Conservation (phyloP, 2,888 invertebrate genomes). For the Lagria hirta region DNA sequence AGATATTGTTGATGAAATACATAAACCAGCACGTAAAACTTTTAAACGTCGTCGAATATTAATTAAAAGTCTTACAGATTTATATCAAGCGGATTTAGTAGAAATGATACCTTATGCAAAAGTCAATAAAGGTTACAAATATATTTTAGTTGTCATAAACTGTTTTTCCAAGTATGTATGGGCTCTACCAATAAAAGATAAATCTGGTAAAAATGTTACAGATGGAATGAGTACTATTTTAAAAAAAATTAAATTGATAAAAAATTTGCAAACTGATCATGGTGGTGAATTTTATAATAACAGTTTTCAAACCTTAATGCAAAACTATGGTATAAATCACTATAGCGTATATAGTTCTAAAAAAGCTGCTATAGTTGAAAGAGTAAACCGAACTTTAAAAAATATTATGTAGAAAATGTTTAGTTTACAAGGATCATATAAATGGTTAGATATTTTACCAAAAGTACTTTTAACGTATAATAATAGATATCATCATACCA, state of each 20-base stretch:
- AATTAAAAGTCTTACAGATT: slow-evolving; percentile 13
- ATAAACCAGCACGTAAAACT: slow-evolving; percentile 15
- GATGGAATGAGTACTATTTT: slow-evolving; percentile 9
- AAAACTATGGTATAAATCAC: slow-evolving; percentile 35
- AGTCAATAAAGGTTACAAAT: slow-evolving; percentile 10
- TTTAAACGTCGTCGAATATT: slow-evolving; percentile 10
- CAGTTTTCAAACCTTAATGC: slow-evolving; percentile 35
- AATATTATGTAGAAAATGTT: neutral
- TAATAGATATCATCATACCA: slow-evolving; percentile 7
- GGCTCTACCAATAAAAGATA: slow-evolving; percentile 14
- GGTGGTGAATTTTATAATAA: slow-evolving; percentile 41
- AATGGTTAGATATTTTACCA: slow-evolving; percentile 2
- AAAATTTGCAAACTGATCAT: slow-evolving; percentile 34
- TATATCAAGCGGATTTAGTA: slow-evolving; percentile 16
- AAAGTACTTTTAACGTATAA: slow-evolving; percentile 3
- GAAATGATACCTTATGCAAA: slow-evolving; percentile 9
- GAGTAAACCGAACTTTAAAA: slow-evolving; percentile 22
- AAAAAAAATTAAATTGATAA: slow-evolving; percentile 6
- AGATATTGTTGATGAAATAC: slow-evolving; percentile 11
- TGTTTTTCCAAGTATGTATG: slow-evolving; percentile 13
- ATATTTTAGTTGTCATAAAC: slow-evolving; percentile 10
- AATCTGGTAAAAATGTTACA: slow-evolving; percentile 11
- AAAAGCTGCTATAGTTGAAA: slow-evolving; percentile 33
- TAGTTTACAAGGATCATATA: slow-evolving; percentile 3
- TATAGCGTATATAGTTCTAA: slow-evolving; percentile 29